Percentiles rank a stretch among this genome's conserved stretches.
These are phyloP conservation scores for Rhimphoctona megacephalus DNA, from an alignment of 2,888 invertebrate species.

Conservation along the genomic window DNA sequence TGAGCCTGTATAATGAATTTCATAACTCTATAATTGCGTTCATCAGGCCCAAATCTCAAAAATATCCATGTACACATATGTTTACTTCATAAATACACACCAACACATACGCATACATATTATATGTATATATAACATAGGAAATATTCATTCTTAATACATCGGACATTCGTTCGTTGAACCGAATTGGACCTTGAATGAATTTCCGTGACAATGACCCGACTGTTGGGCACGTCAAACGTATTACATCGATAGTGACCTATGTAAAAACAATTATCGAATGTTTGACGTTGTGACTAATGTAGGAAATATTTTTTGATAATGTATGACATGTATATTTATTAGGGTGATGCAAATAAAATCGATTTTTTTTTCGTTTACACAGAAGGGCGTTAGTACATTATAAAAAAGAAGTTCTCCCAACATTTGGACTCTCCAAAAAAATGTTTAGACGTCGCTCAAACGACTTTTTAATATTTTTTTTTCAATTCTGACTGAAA, in stretches of 20 bases:
- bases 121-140: background rate
- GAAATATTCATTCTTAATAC: constrained; percentile 25
- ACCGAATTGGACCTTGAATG: constrained; percentile 57
- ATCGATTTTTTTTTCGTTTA: too few relatives aligned
- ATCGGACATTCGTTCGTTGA: constrained; percentile 64
- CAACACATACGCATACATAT: background rate
- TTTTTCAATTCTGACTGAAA: too few relatives aligned
- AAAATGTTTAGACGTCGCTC: too few relatives aligned
- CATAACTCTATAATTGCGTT: constrained; percentile 53
- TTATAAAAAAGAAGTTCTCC: too few relatives aligned
- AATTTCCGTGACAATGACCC: constrained; percentile 58
- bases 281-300: constrained; percentile 15
- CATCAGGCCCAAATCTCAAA: constrained; percentile 42
- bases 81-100: background rate
- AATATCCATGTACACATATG: constrained; percentile 11
- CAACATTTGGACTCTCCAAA: too few relatives aligned
- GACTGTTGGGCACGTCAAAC: background rate
- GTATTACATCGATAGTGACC: constrained; percentile 30
- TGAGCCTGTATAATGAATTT: constrained; percentile 52
- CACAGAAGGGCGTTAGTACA: too few relatives aligned
- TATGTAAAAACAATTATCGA: constrained; percentile 51
- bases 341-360: too few relatives aligned
- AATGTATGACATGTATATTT: background rate
- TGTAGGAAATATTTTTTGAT: background rate
- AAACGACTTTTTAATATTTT: too few relatives aligned